These are phyloP conservation scores for Crambe crambe DNA, from an alignment of 37 sponge, comb jelly and placozoan genomes.

Conservation along the genomic window DNA sequence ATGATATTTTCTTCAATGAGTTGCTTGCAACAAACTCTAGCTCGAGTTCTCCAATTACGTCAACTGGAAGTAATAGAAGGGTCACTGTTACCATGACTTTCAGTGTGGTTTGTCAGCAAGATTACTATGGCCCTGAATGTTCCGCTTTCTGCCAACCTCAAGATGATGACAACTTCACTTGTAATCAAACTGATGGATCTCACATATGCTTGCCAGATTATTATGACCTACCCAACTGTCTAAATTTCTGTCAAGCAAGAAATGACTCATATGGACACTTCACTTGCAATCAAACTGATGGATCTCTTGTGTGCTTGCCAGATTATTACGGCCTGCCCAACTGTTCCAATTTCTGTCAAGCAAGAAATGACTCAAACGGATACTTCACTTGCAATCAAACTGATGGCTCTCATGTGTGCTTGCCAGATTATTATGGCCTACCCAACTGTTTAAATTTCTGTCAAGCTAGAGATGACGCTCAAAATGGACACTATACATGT, in stretches of 20 bases:
- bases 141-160: too few relatives aligned
- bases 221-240: constrained; percentile 9
- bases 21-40: neutral
- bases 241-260: too few relatives aligned
- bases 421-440: neutral
- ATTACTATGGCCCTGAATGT: constrained; percentile 16
- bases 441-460: neutral
- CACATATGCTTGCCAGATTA: neutral
- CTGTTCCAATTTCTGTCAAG: too few relatives aligned
- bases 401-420: neutral
- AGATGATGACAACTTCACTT: constrained; percentile 25
- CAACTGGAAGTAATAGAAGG: neutral
- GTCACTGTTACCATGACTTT: constrained; percentile 7
- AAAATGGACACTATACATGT: constrained; percentile 14
- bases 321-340: constrained; percentile 8
- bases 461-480: neutral
- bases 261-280: constrained; percentile 18
- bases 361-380: constrained; percentile 1
- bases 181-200: neutral
- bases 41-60: neutral
- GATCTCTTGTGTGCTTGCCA: neutral
- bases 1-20: constrained; percentile 11
- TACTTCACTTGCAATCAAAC: constrained; percentile 13
- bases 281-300: constrained; percentile 3
- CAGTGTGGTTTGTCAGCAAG: neutral